Percentiles rank a stretch among this genome's conserved stretches.
phyloP scores from a whole-genome alignment of 1,140 invertebrate species.

The Lethrus apterus region DNA sequence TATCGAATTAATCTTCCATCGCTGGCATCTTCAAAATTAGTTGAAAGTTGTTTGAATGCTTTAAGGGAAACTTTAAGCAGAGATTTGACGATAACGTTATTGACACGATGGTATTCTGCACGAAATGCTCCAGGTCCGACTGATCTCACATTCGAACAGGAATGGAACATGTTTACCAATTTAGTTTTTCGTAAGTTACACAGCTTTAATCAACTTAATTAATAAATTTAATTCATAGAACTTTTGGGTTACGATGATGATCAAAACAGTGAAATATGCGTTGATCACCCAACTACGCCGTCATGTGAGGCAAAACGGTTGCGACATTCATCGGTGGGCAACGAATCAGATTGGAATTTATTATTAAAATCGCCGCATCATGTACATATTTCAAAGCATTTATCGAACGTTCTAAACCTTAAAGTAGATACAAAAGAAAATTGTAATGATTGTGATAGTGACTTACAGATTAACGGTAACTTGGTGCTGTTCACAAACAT shows the following conservation, averaged over 20 bases:
- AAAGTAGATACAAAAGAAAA: constrained; percentile 2
- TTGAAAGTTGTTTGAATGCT: constrained; percentile 62
- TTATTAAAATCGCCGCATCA: constrained; percentile 55
- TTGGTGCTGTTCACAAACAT: constrained; percentile 68
- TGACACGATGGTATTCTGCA: constrained; percentile 79
- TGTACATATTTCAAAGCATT: constrained; percentile 32
- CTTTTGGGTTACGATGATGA: constrained; percentile 35
- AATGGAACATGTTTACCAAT: constrained; percentile 74
- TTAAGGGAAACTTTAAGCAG: constrained; percentile 66
- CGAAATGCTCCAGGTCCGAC: constrained; percentile 80
- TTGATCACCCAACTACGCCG: constrained; percentile 25
- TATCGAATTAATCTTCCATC: constrained; percentile 63
- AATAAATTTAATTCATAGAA: constrained; percentile 23
- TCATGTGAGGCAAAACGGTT: constrained; percentile 29
- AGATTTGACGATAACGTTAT: constrained; percentile 66
- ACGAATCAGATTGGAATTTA: constrained; percentile 71
- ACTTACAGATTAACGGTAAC: constrained; percentile 49
- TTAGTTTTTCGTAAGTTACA: constrained; percentile 48
- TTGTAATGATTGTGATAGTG: background rate
- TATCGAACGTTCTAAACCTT: constrained; percentile 32
- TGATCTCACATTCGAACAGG: constrained; percentile 66
- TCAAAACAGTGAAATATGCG: constrained; percentile 28
- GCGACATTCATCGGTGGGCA: constrained; percentile 44
- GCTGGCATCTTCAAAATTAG: constrained; percentile 56
- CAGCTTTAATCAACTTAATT: background rate